Evolutionary conservation across 2,797 vertebrate genomes (phyloP), one percentile per base, ranked within the genome.

Genomic region (Australoheros facetus): DNA sequence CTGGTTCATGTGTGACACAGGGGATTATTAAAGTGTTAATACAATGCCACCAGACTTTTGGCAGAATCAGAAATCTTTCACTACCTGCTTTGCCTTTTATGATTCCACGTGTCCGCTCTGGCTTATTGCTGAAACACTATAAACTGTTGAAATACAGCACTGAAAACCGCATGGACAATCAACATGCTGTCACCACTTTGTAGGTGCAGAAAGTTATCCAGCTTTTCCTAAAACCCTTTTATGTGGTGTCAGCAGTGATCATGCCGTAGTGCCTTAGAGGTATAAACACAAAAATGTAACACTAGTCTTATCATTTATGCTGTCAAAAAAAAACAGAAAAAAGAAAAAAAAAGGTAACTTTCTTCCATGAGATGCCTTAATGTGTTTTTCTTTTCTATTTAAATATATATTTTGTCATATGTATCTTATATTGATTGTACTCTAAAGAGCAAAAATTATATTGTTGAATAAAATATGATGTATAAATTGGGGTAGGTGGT

Each of bases 401-500:
- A 96, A 96, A 96, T 69, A 89, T 84, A 86, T 94, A 92, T 95
- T 92, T 95, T 94, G 90, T 94, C 93, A 92, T 83, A 90, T 93
- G 82, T 94, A 95, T 88, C 90, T 92, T 92, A 81, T 82, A 96
- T 91, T 79, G 91, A 91, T 93, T 96, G 95, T 95, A 95, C 90
- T 95, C 93, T 93, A 88, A 95, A 96, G 94, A 97, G 94, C 92
- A 96, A 93, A 90, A 96, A 89, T 96, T 91, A 93, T 96, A 96
- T 96, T 97, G 95, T 96, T 91, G 92, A 93, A 93, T 97, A 97
- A 98, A 95, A 95, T 90, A 94, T 92, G 90, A 90, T 91, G 88
- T 94, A 93, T 91, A 90, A 89, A 87, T 54, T 64, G 73, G 74
- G 8, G 83, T 89, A 90, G 82, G 85, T 82, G 83, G 59, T 42